phyloP scores from a whole-genome alignment of 2,797 vertebrate species.

The Melanotaenia pygmaea region DNA sequence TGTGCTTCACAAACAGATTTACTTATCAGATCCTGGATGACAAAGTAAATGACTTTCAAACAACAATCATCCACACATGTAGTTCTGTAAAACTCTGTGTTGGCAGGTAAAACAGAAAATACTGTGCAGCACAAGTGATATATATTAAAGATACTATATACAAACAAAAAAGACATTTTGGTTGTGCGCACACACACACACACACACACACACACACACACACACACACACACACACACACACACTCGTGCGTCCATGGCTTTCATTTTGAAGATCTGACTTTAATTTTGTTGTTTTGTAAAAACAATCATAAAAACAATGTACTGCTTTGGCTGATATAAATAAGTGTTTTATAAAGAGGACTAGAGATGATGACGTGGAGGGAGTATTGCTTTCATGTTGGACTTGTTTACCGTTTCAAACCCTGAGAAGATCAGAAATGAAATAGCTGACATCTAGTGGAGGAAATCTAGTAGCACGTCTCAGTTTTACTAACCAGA shows the following conservation, averaged over 20 bases:
- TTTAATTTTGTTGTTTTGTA: slow-evolving; percentile 85
- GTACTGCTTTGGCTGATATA: slow-evolving; percentile 94
- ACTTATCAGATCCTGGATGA: neutral
- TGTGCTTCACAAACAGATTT: slow-evolving; percentile 1
- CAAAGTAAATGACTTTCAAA: neutral
- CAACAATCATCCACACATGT: slow-evolving; percentile 62
- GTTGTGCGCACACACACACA: slow-evolving; percentile 47
- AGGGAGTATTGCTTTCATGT: slow-evolving; percentile 67
- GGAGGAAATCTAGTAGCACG: slow-evolving; percentile 26
- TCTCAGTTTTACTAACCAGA: slow-evolving; percentile 17
- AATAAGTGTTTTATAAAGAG: slow-evolving; percentile 87
- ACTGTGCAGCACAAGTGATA: slow-evolving; percentile 87
- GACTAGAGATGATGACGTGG: slow-evolving; percentile 22
- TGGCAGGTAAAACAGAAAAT: slow-evolving; percentile 42
- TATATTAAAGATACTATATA: slow-evolving; percentile 93
- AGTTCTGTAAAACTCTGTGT: slow-evolving; percentile 84
- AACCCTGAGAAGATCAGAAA: slow-evolving; percentile 73
- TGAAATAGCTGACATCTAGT: slow-evolving; percentile 38
- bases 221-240: too few species aligned
- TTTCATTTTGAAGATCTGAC: slow-evolving; percentile 85
- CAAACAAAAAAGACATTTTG: slow-evolving; percentile 86
- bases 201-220: slow-evolving; percentile 53
- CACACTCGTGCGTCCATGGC: slow-evolving; percentile 91
- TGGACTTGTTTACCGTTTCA: slow-evolving; percentile 47
- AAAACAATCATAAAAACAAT: slow-evolving; percentile 86